Base-by-base conservation (phyloP, 2,113 vertebrate species). In the Melanocharis versteri region DNA sequence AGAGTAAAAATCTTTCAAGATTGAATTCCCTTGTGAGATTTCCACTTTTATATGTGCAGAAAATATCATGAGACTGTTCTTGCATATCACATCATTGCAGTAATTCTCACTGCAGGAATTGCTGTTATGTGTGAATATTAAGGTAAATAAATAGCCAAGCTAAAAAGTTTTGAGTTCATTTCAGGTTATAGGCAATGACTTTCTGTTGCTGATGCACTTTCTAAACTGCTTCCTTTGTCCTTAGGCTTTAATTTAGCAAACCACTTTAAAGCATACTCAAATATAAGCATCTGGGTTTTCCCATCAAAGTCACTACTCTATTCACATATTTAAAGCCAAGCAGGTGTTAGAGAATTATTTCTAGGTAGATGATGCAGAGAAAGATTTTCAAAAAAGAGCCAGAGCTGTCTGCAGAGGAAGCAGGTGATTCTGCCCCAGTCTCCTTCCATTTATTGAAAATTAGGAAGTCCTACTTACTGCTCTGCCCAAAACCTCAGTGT, bases 11-110 rank as follows among this genome's bases (percentile, higher is more conserved):
- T 72, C 54, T 96, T 91, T 88, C 66, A 93, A 90, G 92, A 90
- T 75, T 87, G 85, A 95, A 97, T 96, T 97, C 91, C 95, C 88
- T 85, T 97, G 88, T 90, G 93, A 97, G 71, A 88, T 94, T 90
- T 94, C 87, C 73, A 42, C 31, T 93, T 89, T 68, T 35, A 72
- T 51, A 72, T 40, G 28, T 72, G 69, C 70, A 54, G 83, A 89
- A 94, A 85, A 30, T 76, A 84, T 64, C 85, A 89, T 22, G 37
- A 96, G 79, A 73, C 60, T 66, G 28, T 88, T 95, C 72, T 86
- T 94, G 75, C 51, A 19, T 88, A 77, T 95, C 68, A n/a, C 57
- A 81, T 56, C 65, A 71, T 60, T 87, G 50, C 53, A 95, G 80
- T 78, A 87, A 72, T 89, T 94, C 50, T 89, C 84, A 72, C 54